Evolutionary conservation across 1,140 invertebrate genomes (phyloP).

Genomic region (Trichonephila clavipes): DNA sequence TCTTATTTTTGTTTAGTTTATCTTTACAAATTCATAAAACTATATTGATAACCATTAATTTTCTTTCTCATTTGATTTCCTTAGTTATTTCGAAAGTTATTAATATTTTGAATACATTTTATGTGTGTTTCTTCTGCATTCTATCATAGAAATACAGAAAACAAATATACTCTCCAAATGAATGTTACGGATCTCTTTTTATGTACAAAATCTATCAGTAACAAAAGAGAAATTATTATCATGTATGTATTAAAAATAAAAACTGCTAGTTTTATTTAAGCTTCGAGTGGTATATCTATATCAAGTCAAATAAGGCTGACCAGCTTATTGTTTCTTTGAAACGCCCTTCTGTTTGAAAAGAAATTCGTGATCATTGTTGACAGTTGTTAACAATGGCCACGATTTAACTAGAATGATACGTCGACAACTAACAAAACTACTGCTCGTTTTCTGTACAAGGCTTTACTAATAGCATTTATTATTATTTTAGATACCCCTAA

Average conservation of each 20-base stretch:
- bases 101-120: no score
- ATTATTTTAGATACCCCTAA: background rate
- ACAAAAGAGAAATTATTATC: background rate
- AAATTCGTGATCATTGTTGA: background rate
- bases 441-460: background rate
- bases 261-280: background rate
- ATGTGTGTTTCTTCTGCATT: no score
- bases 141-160: no score
- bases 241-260: background rate
- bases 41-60: no score
- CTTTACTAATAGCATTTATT: background rate
- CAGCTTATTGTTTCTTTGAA: background rate
- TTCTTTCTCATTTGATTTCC: no score
- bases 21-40: no score
- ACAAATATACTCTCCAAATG: background rate
- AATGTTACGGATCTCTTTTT: background rate
- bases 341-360: background rate
- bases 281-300: background rate
- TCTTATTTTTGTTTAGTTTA: no score
- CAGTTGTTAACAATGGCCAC: background rate
- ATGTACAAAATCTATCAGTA: background rate
- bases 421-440: background rate
- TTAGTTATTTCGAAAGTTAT: no score
- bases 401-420: background rate
- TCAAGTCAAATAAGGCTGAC: background rate